phyloP scores from a whole-genome alignment of 2,888 invertebrate genomes.

The Punctoribates punctum region DNA sequence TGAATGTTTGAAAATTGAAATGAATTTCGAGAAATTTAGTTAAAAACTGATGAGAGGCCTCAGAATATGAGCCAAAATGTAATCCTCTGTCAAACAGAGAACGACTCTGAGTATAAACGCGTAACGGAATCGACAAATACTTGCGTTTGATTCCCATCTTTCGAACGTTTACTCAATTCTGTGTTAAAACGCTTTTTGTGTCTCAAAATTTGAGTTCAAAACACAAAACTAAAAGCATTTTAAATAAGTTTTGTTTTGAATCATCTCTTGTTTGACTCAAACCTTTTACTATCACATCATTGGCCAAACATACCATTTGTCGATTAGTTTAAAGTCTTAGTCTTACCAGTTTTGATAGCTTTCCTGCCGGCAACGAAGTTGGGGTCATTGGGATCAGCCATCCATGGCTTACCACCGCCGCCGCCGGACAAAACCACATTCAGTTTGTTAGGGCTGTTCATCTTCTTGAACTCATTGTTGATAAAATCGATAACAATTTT shows the following conservation, averaged over 20 bases:
- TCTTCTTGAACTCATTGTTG: slow-evolving; percentile 66
- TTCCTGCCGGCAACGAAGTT: slow-evolving; percentile 79
- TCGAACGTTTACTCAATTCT: neutral
- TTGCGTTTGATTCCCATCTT: neutral
- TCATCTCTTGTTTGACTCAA: slow-evolving; percentile 7
- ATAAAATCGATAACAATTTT: slow-evolving; percentile 72
- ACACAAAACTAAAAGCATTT: neutral
- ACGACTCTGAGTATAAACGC: neutral
- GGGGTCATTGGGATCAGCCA: slow-evolving; percentile 83
- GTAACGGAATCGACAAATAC: neutral
- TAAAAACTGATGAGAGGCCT: too few relatives aligned
- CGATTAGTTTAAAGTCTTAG: neutral
- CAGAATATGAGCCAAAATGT: neutral
- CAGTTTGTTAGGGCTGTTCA: slow-evolving; percentile 71
- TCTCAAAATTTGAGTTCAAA: neutral
- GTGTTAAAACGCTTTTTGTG: neutral
- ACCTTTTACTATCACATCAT: slow-evolving; percentile 9
- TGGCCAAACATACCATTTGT: neutral
- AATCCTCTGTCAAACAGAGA: neutral
- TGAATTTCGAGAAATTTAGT: too few relatives aligned
- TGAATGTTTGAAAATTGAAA: too few relatives aligned
- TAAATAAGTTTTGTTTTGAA: neutral
- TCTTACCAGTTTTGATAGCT: slow-evolving; percentile 57
- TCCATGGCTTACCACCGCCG: slow-evolving; percentile 80
- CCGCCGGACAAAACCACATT: slow-evolving; percentile 59